Percentiles rank a stretch among this genome's conserved stretches.
phyloP scores from a whole-genome alignment of 2,888 invertebrate species.

The Pyrrhosoma nymphula region DNA sequence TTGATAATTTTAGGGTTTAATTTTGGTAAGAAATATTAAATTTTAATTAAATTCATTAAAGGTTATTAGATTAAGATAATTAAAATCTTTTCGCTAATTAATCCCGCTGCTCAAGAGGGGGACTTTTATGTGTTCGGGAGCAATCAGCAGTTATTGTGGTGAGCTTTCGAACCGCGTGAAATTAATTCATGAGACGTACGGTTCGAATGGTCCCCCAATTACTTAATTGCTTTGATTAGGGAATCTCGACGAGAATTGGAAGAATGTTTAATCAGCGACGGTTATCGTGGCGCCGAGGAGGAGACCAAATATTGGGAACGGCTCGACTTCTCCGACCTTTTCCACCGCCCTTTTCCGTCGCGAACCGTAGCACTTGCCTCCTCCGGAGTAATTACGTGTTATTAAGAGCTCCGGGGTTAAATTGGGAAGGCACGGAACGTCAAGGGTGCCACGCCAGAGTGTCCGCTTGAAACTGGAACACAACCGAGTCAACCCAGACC shows the following conservation, averaged over 20 bases:
- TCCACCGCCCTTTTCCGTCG: background rate
- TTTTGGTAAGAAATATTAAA: too few species aligned
- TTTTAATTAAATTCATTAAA: too few species aligned
- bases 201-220: background rate
- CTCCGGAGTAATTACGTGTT: background rate
- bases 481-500: background rate
- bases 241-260: too few species aligned
- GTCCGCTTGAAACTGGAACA: background rate
- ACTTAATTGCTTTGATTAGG: background rate
- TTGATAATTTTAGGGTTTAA: too few species aligned
- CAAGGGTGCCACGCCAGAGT: background rate
- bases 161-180: too few species aligned
- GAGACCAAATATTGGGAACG: background rate
- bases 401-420: background rate
- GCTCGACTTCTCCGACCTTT: background rate
- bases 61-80: too few species aligned
- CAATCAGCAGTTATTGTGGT: too few species aligned
- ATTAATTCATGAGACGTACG: background rate
- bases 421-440: background rate
- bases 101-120: too few species aligned
- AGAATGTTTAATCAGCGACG: background rate
- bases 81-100: too few species aligned
- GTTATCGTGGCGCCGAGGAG: background rate
- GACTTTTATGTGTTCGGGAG: too few species aligned
- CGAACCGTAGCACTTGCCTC: background rate